Conservation (phyloP, 2,888 invertebrate genomes). For the Aphidoletes aphidimyza region DNA sequence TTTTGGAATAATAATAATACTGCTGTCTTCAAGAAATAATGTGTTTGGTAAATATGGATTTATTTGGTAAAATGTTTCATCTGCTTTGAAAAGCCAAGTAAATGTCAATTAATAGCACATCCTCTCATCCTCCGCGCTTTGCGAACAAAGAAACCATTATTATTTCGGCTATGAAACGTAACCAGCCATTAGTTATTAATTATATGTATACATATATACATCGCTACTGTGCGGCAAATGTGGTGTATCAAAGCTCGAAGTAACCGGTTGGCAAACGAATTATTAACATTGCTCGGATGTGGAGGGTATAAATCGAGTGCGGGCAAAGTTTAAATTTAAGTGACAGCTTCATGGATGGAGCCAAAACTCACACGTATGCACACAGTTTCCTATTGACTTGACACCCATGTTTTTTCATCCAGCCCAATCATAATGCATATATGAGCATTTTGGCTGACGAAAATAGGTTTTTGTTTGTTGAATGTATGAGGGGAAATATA, state of each 20-base stretch:
- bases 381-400: constrained; percentile 18
- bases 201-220: not conserved
- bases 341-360: not conserved
- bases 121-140: not conserved
- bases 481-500: not conserved
- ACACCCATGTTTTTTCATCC: not conserved
- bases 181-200: constrained; percentile 23
- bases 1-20: no score
- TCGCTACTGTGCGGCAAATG: not conserved
- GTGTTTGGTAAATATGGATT: not conserved
- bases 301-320: constrained; percentile 7
- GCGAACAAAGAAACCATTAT: not conserved
- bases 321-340: constrained; percentile 4
- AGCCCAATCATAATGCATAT: not conserved
- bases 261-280: constrained; percentile 8
- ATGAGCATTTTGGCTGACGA: not conserved
- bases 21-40: no score
- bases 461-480: constrained; percentile 31
- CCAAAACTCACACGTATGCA: constrained; percentile 1
- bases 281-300: not conserved
- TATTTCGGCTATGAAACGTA: not conserved
- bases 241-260: constrained; percentile 19
- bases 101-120: constrained; percentile 2
- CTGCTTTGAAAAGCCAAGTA: not conserved
- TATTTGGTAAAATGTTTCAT: not conserved